Evolutionary conservation across 2,888 invertebrate species (phyloP).

Genomic region (Synanthedon myopaeformis): DNA sequence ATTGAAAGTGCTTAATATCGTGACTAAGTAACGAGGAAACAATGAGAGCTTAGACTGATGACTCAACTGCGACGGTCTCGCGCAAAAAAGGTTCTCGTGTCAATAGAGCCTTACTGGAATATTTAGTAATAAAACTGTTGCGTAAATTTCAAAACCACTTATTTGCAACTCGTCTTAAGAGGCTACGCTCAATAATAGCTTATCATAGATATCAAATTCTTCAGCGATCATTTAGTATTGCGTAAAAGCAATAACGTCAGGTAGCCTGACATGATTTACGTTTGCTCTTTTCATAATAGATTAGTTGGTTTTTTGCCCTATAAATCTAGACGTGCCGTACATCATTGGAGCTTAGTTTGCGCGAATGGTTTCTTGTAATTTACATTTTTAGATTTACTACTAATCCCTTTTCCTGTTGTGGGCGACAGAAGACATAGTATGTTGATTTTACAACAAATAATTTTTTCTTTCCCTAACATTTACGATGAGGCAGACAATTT

Average conservation of each 20-base stretch:
- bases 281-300: background rate
- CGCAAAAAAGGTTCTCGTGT: background rate
- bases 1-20: constrained; percentile 14
- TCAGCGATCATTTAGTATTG: background rate
- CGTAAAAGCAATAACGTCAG: background rate
- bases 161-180: background rate
- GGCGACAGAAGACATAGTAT: background rate
- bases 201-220: background rate
- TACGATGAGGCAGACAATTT: background rate
- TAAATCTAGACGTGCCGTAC: background rate
- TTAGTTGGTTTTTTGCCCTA: background rate
- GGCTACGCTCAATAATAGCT: background rate
- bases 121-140: constrained; percentile 38
- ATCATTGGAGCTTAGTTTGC: background rate
- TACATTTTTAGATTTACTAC: background rate
- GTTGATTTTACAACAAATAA: background rate
- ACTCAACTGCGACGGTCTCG: constrained; percentile 19
- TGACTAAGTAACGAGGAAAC: constrained; percentile 34
- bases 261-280: background rate
- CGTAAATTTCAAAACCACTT: constrained; percentile 17
- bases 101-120: constrained; percentile 11
- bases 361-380: background rate
- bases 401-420: background rate
- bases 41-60: constrained; percentile 28
- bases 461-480: background rate